phyloP scores from a whole-genome alignment of 2,888 invertebrate genomes.

The Cephus spinipes region DNA sequence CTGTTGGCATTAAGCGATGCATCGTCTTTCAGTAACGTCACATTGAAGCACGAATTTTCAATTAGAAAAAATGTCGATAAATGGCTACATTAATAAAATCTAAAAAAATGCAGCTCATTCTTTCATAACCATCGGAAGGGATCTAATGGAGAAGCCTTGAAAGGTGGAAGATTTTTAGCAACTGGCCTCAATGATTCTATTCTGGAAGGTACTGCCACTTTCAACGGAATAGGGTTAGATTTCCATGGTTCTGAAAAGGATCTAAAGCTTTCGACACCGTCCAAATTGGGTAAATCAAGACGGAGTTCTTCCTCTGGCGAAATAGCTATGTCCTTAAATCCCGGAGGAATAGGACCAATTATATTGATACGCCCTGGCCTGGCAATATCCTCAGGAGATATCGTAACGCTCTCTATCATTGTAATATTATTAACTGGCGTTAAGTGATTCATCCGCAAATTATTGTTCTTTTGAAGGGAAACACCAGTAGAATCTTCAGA shows the following conservation, averaged over 20 bases:
- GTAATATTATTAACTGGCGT: not conserved
- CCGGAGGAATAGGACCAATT: constrained; percentile 12
- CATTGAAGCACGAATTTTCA: not conserved
- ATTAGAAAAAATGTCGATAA: not conserved
- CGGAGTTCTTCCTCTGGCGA: not conserved
- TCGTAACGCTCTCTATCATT: not conserved
- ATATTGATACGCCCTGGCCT: constrained; percentile 12
- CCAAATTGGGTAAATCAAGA: constrained; percentile 7
- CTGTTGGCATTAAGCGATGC: not conserved
- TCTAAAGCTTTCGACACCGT: not conserved
- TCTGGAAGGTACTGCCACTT: not conserved
- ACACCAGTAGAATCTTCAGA: not conserved
- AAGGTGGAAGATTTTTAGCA: constrained; percentile 1
- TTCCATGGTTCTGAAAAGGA: not conserved
- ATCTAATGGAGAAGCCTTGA: not conserved
- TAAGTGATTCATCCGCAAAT: not conserved
- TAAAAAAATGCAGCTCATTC: not conserved
- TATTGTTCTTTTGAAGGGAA: not conserved
- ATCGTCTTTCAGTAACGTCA: not conserved
- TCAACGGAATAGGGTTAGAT: not conserved
- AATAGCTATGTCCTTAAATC: constrained; percentile 13
- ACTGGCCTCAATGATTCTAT: not conserved
- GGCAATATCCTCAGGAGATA: constrained; percentile 12
- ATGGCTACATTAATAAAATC: not conserved
- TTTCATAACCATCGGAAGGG: not conserved